Evolutionary conservation across 1,140 invertebrate genomes (phyloP).

Genomic region (Ostrea denselamellosa): DNA sequence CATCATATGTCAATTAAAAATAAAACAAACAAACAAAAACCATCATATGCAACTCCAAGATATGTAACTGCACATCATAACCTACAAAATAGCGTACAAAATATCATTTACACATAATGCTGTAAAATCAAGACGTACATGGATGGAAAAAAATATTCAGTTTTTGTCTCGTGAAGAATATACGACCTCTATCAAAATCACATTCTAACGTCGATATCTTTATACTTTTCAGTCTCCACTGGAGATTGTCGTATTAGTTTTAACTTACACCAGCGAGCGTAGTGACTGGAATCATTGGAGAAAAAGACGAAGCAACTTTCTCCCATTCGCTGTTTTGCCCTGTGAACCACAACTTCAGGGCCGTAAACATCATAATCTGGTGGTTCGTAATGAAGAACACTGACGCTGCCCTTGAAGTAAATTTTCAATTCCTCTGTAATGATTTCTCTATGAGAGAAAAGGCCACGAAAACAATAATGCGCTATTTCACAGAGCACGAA

Average conservation of each 20-base stretch:
- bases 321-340: constrained; percentile 14
- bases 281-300: constrained; percentile 44
- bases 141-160: too few relatives aligned
- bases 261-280: constrained; percentile 46
- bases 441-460: not conserved
- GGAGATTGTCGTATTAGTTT: not conserved
- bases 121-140: too few relatives aligned
- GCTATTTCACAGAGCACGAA: constrained; percentile 13
- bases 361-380: not conserved
- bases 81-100: too few relatives aligned
- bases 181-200: too few relatives aligned
- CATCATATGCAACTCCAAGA: too few relatives aligned
- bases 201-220: too few relatives aligned
- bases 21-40: too few relatives aligned
- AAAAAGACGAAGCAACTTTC: constrained; percentile 39
- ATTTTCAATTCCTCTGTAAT: not conserved
- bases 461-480: constrained; percentile 42
- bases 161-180: too few relatives aligned
- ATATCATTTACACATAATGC: too few relatives aligned
- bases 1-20: too few relatives aligned
- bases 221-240: too few relatives aligned
- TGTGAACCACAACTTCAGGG: constrained; percentile 23
- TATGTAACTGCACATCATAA: too few relatives aligned
- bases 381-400: not conserved
- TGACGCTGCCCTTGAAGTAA: not conserved